Evolutionary conservation across 2,888 invertebrate species (phyloP), one percentile per base, ranked within the genome.

Genomic region (Phyto melanocephala): DNA sequence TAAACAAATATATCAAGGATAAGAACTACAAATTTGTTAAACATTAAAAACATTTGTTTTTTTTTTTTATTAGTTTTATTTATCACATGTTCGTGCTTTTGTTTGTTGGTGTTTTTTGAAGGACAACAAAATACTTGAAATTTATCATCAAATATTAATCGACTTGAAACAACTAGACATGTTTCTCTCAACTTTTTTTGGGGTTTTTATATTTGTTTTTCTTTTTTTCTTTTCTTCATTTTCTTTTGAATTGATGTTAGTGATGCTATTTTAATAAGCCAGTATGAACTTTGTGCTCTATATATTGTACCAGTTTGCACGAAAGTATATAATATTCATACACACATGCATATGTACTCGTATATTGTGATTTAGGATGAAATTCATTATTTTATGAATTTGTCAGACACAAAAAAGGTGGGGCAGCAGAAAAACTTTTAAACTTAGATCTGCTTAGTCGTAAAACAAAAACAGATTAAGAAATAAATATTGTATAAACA

Each of bases 131-230:
- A 35, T 54, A 63, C 54, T 63, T 63, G 33, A 63, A 63, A 74
- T 74, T 63, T 63, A 54, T 54, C 62, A 72, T 52, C 52, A 72
- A 62, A 72, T 52, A 62, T 72, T 62, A 52, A 62, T 50, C 50
- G 40, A 52, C 62, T 42, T 62, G 40, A 33, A 72, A 72, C 24
- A 50, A 54, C 42, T 71, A n/a, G n/a, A 58, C 11, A 35, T 50
- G 37, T 60, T 40, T 52, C 58, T 17, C 11, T 11, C 17, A 17
- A 45, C 45, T 20, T 15, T 33, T 67, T 42, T 13, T 7, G 7
- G n/a, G n/a, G n/a, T n/a, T n/a, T n/a, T n/a, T n/a, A n/a, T n/a
- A n/a, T n/a, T n/a, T n/a, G n/a, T n/a, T n/a, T n/a, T n/a, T n/a
- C n/a, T n/a, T n/a, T n/a, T n/a, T n/a, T n/a, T n/a, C 13, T 20